Evolutionary conservation across 2,113 vertebrate species (phyloP).

Genomic region (Grantiella picta): DNA sequence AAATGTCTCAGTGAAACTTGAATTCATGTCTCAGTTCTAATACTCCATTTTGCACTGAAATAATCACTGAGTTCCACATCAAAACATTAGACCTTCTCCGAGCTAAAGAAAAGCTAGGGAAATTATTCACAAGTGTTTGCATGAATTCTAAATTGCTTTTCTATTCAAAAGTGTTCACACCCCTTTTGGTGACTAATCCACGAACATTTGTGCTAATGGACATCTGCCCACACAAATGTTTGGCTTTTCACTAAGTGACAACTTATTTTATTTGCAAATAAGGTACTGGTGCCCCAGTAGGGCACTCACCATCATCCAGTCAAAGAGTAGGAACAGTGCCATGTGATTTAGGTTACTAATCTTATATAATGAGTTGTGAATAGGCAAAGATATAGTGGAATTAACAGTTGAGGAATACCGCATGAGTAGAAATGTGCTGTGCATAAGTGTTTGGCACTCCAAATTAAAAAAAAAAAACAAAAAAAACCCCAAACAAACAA

Average conservation of each 20-base stretch:
- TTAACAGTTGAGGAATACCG: not conserved
- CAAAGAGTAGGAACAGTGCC: conserved; percentile 1
- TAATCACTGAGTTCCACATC: not conserved
- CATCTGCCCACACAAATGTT: conserved; percentile 64
- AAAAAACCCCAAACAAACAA: too few species aligned
- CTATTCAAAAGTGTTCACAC: conserved; percentile 54
- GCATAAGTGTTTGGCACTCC: not conserved
- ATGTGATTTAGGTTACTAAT: conserved; percentile 12
- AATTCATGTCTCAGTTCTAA: not conserved
- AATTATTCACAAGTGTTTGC: conserved; percentile 50
- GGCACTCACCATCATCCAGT: conserved; percentile 8
- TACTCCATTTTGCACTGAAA: not conserved
- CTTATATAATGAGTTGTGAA: conserved; percentile 17
- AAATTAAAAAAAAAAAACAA: not conserved
- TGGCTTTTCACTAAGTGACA: conserved; percentile 56
- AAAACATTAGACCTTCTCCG: not conserved
- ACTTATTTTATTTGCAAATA: conserved; percentile 68
- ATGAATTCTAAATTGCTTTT: conserved; percentile 53
- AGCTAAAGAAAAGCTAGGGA: not conserved
- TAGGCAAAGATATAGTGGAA: not conserved
- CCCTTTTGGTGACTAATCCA: conserved; percentile 57
- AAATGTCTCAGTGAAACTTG: not conserved
- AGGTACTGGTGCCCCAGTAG: conserved; percentile 25
- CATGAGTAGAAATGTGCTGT: not conserved
- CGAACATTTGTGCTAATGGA: conserved; percentile 67